These are phyloP conservation scores for Latheticus oryzae DNA, from an alignment of 2,888 invertebrate genomes.

Conservation along the genomic window DNA sequence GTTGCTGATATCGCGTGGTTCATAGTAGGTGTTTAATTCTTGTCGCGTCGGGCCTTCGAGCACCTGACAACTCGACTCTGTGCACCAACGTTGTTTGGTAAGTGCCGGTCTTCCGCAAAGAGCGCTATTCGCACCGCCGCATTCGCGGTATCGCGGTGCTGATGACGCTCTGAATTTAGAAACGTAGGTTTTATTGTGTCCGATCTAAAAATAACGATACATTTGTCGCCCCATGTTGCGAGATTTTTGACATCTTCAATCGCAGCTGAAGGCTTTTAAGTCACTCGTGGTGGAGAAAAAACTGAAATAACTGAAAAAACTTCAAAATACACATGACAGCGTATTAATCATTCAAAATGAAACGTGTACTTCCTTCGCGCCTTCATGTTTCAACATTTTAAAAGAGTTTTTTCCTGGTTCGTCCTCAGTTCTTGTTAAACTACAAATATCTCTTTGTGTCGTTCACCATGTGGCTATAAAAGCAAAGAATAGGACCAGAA, in stretches of 20 bases:
- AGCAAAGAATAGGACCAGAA: slow-evolving; percentile 4
- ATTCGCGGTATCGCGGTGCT: slow-evolving; percentile 6
- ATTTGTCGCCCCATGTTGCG: slow-evolving; percentile 35
- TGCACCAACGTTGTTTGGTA: slow-evolving; percentile 15
- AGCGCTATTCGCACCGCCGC: slow-evolving; percentile 7
- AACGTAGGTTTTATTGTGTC: slow-evolving; percentile 32
- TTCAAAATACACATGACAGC: slow-evolving; percentile 32
- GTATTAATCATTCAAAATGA: slow-evolving; percentile 41
- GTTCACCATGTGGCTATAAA: slow-evolving; percentile 26
- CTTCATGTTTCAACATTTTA: slow-evolving; percentile 34
- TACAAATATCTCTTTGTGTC: slow-evolving; percentile 39
- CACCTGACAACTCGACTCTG: slow-evolving; percentile 17
- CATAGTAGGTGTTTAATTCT: slow-evolving; percentile 3
- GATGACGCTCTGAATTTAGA: slow-evolving; percentile 20
- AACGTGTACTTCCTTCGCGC: slow-evolving; percentile 36
- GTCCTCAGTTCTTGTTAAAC: slow-evolving; percentile 18
- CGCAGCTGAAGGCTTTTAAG: slow-evolving; percentile 3
- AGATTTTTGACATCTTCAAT: slow-evolving; percentile 25
- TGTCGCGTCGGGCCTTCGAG: slow-evolving; percentile 4
- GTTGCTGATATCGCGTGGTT: slow-evolving; percentile 26
- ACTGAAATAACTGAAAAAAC: slow-evolving; percentile 14
- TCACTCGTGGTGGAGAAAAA: not conserved
- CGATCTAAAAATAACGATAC: slow-evolving; percentile 38
- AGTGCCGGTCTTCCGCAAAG: slow-evolving; percentile 12
- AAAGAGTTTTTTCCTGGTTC: slow-evolving; percentile 29